Evolutionary conservation across 64 coral and sea anemone genomes (phyloP).

Genomic region (Pocillopora damicornis): DNA sequence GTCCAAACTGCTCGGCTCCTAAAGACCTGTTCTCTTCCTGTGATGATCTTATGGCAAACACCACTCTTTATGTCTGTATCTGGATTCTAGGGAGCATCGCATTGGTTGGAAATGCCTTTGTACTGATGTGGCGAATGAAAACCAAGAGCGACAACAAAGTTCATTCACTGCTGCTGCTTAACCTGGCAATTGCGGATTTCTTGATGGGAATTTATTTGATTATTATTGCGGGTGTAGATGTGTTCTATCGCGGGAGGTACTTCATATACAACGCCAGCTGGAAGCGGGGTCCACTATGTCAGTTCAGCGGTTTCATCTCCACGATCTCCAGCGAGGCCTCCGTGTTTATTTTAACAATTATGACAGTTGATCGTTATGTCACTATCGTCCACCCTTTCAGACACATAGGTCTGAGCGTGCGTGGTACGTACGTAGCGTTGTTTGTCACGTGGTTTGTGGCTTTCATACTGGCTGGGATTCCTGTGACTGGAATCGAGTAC

Average conservation of each 20-base stretch:
- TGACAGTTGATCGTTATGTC: constrained; percentile 83
- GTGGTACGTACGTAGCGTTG: constrained; percentile 54
- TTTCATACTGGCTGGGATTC: constrained; percentile 57
- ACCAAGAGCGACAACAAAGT: constrained; percentile 79
- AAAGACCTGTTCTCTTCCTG: constrained; percentile 87
- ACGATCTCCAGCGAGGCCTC: constrained; percentile 83
- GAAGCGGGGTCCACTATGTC: constrained; percentile 73
- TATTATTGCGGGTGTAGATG: constrained; percentile 72
- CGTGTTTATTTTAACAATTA: constrained; percentile 82
- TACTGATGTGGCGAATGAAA: constrained; percentile 84
- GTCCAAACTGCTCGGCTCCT: constrained; percentile 73
- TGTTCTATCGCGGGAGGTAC: constrained; percentile 74
- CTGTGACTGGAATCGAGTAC: constrained; percentile 61
- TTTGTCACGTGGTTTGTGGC: constrained; percentile 49
- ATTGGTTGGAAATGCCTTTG: constrained; percentile 78
- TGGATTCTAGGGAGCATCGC: constrained; percentile 94
- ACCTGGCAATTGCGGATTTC: constrained; percentile 80
- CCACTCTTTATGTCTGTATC: constrained; percentile 67
- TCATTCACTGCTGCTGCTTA: constrained; percentile 75
- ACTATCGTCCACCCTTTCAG: constrained; percentile 75
- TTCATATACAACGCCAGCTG: constrained; percentile 72
- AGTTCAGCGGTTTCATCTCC: constrained; percentile 81
- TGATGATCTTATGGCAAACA: constrained; percentile 77
- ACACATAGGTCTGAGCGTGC: constrained; percentile 49
- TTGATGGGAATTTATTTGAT: constrained; percentile 80